Percentiles rank a stretch among this genome's conserved stretches.
Evolutionary conservation across 2,113 vertebrate species (phyloP).

Genomic region (Macaca nemestrina): DNA sequence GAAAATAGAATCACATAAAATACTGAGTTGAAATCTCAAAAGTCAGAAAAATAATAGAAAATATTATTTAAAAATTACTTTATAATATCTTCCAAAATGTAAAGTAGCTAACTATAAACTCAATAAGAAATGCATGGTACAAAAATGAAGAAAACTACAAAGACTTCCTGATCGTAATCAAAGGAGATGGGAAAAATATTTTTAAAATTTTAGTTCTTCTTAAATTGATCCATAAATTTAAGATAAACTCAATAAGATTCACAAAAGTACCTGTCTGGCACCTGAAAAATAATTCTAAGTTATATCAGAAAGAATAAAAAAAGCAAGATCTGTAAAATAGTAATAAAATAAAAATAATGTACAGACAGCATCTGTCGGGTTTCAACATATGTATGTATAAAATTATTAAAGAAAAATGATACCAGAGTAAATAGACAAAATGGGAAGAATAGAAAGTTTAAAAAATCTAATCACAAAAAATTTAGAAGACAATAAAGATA

Average conservation of each 20-base stretch:
- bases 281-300: background rate
- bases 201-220: background rate
- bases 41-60: background rate
- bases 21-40: background rate
- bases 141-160: background rate
- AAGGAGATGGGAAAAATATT: background rate
- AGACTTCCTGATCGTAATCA: background rate
- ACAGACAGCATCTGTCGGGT: background rate
- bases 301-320: background rate
- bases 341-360: conserved; percentile 14
- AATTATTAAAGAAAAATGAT: background rate
- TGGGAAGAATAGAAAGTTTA: background rate
- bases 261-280: background rate
- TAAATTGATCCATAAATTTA: background rate
- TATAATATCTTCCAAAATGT: background rate
- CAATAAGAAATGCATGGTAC: background rate
- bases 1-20: background rate
- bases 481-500: background rate
- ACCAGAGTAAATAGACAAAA: background rate
- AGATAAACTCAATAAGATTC: background rate
- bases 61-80: background rate
- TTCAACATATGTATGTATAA: background rate
- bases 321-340: conserved; percentile 19
- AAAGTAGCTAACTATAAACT: background rate
- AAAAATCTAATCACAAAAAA: background rate